Percentiles rank a stretch among this genome's conserved stretches.
Conservation (phyloP, 2,113 vertebrate species). For the Erpornis zantholeuca region DNA sequence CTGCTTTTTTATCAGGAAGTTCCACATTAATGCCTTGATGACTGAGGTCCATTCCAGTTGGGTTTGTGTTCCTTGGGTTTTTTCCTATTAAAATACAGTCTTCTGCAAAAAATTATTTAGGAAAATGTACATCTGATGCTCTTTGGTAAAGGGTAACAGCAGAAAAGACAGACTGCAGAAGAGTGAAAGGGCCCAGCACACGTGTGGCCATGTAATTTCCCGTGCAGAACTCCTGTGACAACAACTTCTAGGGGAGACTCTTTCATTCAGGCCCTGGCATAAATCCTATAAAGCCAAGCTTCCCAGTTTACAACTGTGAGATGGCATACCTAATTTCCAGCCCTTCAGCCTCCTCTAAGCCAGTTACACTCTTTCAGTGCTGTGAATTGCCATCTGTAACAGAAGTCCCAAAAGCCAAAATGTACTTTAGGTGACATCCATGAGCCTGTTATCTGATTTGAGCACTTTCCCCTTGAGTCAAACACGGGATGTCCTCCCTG, state of each 20-base stretch:
- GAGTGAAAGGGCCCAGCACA: neutral
- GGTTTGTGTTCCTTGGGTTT: neutral
- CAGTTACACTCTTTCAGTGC: neutral
- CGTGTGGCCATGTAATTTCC: fast-evolving
- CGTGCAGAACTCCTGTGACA: neutral
- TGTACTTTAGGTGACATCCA: neutral
- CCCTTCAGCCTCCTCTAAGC: neutral
- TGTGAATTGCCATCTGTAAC: neutral
- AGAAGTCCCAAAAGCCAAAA: neutral
- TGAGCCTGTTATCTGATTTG: neutral
- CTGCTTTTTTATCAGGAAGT: neutral
- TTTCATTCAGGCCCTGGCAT: neutral
- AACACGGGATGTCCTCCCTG: neutral
- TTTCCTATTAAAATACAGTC: neutral
- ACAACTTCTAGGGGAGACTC: neutral
- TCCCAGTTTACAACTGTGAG: neutral
- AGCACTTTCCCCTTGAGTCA: neutral
- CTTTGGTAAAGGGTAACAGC: neutral
- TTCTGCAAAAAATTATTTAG: neutral
- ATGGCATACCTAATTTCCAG: neutral
- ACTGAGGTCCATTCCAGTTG: neutral
- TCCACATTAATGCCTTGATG: neutral
- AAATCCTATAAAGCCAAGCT: neutral
- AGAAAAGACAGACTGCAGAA: neutral
- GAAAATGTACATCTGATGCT: neutral